phyloP scores from a whole-genome alignment of 64 coral and sea anemone genomes.

The Pocillopora damicornis region DNA sequence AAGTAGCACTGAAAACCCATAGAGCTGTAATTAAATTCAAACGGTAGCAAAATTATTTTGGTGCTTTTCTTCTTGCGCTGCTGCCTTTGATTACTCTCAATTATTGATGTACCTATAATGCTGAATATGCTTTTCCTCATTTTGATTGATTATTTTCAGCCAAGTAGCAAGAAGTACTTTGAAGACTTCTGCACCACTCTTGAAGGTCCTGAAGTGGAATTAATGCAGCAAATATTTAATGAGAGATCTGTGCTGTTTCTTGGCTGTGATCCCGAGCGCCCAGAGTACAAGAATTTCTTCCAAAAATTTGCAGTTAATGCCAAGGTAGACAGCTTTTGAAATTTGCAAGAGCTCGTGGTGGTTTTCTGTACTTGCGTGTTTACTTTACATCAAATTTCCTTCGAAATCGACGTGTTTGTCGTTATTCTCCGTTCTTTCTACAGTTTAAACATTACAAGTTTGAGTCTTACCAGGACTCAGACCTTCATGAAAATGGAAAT shows the following conservation, averaged over 20 bases:
- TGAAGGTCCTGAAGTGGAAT: constrained; percentile 47
- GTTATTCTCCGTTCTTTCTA: background rate
- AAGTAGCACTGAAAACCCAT: too few relatives aligned
- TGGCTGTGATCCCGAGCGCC: constrained; percentile 48
- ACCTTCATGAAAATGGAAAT: constrained; percentile 49
- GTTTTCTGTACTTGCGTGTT: background rate
- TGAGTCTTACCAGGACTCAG: constrained; percentile 21
- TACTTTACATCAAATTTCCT: background rate
- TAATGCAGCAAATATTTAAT: constrained; percentile 53
- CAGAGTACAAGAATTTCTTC: constrained; percentile 48
- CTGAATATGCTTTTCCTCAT: background rate
- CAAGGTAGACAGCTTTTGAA: constrained; percentile 18
- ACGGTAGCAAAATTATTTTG: too few relatives aligned
- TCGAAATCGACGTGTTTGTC: background rate
- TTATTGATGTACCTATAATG: background rate
- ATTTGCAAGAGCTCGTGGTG: background rate
- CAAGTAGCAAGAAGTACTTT: constrained; percentile 50
- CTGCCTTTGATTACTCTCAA: too few relatives aligned
- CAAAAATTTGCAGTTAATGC: constrained; percentile 53
- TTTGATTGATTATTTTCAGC: constrained; percentile 4
- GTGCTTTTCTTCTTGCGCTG: too few relatives aligned
- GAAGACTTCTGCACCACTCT: constrained; percentile 43
- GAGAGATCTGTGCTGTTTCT: constrained; percentile 67
- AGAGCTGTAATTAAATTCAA: too few relatives aligned
- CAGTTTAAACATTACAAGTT: constrained; percentile 74